Base-by-base conservation (phyloP, 2,888 invertebrate species). In the Parnassius smintheus region DNA sequence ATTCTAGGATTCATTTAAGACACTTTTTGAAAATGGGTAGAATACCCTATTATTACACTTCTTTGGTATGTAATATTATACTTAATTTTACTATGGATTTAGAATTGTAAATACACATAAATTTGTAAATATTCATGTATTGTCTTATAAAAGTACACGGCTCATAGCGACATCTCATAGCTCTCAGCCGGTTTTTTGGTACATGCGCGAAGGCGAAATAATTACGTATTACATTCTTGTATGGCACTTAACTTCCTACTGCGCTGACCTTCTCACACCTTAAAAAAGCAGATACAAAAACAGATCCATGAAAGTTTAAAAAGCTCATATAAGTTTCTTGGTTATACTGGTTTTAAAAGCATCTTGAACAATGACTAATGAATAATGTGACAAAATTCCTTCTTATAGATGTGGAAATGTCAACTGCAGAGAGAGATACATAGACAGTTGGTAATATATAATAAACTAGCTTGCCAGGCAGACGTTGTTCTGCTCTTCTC, bases 261-360 rank as follows among this genome's bases (percentile, higher is more conserved):
- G 54, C 54, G 54, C 22, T 54, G 60, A 60, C 60, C 54, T 60
- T 60, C 54, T 49, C 46, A 54, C 54, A 22, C 22, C 22, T 53
- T n/a, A 18, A 35, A 53, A n/a, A 18, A n/a, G 48, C 7, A 48
- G 48, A 12, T 48, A 11, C 11, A 7, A 48, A 48, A 13, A 49
- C 49, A 13, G n/a, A 8, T 13, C 13, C n/a, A 49, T 49, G 13
- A 49, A 49, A 49, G 49, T 49, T 18, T 18, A 2, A 49, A 49
- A 49, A 49, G 4, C 9, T 49, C 4, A 13, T 35, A 35, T 35
- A 35, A 35, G 35, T 35, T 35, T 7, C 1, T 25, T 3, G 25
- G 25, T 25, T 25, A 25, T 2, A 25, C 25, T 25, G 35, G 35
- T 7, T 35, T 35, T 0, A 35, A 35, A 35, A 7, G 35, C 35